These are phyloP conservation scores for Nycticebus coucang DNA, from an alignment of 2,113 vertebrate genomes.

Conservation along the genomic window DNA sequence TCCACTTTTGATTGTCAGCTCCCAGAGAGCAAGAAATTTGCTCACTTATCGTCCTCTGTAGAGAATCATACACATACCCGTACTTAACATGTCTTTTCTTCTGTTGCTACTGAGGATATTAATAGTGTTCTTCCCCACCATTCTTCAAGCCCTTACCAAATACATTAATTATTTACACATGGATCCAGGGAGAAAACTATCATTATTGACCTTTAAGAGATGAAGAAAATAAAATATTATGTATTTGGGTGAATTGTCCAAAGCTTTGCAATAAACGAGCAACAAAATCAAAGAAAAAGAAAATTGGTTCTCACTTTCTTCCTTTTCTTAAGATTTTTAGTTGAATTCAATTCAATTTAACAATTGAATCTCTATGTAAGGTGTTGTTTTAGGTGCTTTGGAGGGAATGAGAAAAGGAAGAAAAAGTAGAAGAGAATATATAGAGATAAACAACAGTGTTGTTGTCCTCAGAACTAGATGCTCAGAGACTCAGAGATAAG, in stretches of 20 bases:
- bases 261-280: conserved; percentile 11
- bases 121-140: conserved; percentile 14
- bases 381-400: background rate
- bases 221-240: conserved; percentile 29
- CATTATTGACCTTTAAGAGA: conserved; percentile 38
- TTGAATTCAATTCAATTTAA: background rate
- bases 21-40: background rate
- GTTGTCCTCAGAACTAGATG: too few species aligned
- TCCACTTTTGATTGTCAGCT: conserved; percentile 24
- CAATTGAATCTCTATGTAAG: background rate
- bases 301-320: background rate
- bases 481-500: too few species aligned
- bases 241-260: conserved; percentile 1
- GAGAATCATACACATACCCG: background rate
- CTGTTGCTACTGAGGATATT: conserved; percentile 36
- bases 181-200: background rate
- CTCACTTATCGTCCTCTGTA: background rate
- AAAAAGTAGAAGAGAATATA: background rate
- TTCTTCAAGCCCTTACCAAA: conserved; percentile 5
- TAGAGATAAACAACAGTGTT: background rate
- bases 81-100: conserved; percentile 29
- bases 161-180: conserved; percentile 43
- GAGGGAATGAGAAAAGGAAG: background rate
- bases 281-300: conserved; percentile 1
- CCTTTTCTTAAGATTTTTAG: background rate